Base-by-base conservation (phyloP, 2,797 vertebrate species). In the Heliangelus exortis region DNA sequence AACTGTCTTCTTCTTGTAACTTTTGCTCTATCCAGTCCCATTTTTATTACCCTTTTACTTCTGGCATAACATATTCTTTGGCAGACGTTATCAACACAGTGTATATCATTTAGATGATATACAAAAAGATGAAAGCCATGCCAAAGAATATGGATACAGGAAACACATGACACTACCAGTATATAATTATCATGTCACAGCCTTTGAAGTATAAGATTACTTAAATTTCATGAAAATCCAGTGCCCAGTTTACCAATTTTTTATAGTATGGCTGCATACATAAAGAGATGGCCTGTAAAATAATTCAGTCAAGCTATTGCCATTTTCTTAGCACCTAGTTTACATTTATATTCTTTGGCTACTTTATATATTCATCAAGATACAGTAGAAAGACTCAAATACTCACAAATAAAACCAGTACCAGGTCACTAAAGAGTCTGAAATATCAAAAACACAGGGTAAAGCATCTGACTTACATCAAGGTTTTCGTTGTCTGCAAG, bases 401-500 rank as follows among this genome's bases (percentile, higher is more conserved):
- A 95, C 54, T 59, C 87, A 95, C 31, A 91, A 92, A 63, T 14
- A 53, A 25, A 79, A 72, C 19, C 18, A 66, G 23, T 41, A 92
- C 8, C 9, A 73, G 4, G 25, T 84, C 81, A 92, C 43, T 73
- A 79, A 93, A 87, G 80, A 87, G 58, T 15, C 48, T 54, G 39
- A 72, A 26, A 15, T 55, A 76, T 25, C 69, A 76, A 82, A 71
- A 96, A 73, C 15, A 22, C 7, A n/a, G 82, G 15, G 9, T 10
- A 75, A 85, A 93, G 55, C 2, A 10, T 86, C 67, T 63, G 33
- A 94, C 97, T 98, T 93, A 99, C 99, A 97, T 99, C 99, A 21
- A 98, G 96, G 91, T 94, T 99, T 89, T 99, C 99, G n/a, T 95
- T 98, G 88, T 99, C 99, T 4, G 97, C 87, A 66, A 95, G 97